Evolutionary conservation across 2,888 invertebrate species (phyloP).

Genomic region (Terebella lapidaria): DNA sequence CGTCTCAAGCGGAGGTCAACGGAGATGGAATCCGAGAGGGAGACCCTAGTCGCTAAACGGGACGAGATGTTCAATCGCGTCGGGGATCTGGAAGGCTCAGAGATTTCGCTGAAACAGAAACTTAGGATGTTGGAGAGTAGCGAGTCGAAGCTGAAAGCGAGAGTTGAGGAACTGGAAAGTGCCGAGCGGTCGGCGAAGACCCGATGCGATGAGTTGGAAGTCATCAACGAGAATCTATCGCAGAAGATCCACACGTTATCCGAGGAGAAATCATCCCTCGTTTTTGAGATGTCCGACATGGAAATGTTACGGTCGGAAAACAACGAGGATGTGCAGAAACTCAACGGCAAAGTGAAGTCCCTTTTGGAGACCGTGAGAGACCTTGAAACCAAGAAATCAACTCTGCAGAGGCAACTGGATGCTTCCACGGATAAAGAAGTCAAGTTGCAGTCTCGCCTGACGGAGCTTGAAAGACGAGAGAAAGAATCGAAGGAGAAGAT

Average conservation of each 20-base stretch:
- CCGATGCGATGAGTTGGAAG: conserved; percentile 14
- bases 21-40: conserved; percentile 16
- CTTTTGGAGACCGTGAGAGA: conserved; percentile 34
- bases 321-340: conserved; percentile 1
- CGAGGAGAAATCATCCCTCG: conserved; percentile 35
- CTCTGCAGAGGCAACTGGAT: conserved; percentile 33
- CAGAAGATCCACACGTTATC: conserved; percentile 31
- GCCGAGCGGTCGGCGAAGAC: conserved; percentile 6
- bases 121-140: conserved; percentile 15
- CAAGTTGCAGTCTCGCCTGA: not conserved
- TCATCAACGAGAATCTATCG: conserved; percentile 17
- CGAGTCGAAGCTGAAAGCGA: conserved; percentile 14
- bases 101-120: conserved; percentile 18
- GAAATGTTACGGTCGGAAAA: conserved; percentile 8
- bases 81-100: conserved; percentile 15
- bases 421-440: conserved; percentile 22
- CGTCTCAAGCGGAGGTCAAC: conserved; percentile 13
- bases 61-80: conserved; percentile 15
- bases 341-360: conserved; percentile 29
- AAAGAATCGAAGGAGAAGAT: not conserved
- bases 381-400: conserved; percentile 34
- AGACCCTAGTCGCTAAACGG: not conserved
- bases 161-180: conserved; percentile 16
- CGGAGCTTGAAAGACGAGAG: not conserved
- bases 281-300: conserved; percentile 17